Conservation (phyloP, 2,113 vertebrate genomes). For the Melanerpes aurifrons region DNA sequence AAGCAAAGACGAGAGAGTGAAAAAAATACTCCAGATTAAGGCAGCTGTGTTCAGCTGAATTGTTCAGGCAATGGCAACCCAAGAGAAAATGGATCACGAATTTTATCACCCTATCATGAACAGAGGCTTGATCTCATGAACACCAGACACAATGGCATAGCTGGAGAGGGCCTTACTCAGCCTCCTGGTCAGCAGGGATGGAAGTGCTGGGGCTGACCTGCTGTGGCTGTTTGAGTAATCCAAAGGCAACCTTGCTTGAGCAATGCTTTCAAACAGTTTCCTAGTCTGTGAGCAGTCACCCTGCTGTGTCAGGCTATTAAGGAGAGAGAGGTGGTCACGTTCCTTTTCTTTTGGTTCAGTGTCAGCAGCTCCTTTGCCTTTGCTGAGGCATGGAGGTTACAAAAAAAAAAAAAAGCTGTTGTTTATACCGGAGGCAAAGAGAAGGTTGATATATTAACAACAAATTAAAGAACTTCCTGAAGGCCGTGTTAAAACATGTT, state of each 20-base stretch:
- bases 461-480: conserved; percentile 33
- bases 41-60: neutral
- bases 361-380: neutral
- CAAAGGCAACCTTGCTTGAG: neutral
- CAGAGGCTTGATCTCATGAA: accelerated
- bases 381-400: neutral
- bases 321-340: neutral
- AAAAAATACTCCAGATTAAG: neutral
- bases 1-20: accelerated
- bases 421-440: neutral
- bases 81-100: neutral
- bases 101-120: accelerated
- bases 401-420: neutral
- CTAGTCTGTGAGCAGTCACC: neutral
- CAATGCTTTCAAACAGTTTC: conserved; percentile 29
- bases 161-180: neutral
- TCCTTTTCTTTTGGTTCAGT: neutral
- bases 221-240: neutral
- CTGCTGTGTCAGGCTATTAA: neutral
- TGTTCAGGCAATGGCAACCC: neutral
- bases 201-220: neutral
- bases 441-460: neutral
- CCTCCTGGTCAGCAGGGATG: neutral
- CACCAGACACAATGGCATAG: neutral
- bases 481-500: conserved; percentile 13